A percentile compares a stretch with the other conserved stretches of the same genome.
These are phyloP conservation scores for Plectus sambesii DNA, from an alignment of 1,140 invertebrate genomes.

Conservation along the genomic window DNA sequence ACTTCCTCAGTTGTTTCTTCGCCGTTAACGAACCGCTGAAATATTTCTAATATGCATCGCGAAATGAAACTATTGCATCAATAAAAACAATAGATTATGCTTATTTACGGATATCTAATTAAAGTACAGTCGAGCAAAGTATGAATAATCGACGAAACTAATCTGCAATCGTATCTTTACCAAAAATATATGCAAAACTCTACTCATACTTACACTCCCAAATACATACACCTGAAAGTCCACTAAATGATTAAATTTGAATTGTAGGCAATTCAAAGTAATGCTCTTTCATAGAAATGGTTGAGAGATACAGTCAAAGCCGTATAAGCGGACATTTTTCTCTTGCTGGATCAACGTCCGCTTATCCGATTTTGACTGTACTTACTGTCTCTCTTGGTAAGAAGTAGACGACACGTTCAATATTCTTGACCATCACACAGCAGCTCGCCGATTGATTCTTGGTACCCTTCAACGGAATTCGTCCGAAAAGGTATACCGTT, in stretches of 20 bases:
- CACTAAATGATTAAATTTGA: background rate
- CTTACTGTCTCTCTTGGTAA: constrained; percentile 69
- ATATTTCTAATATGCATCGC: too few relatives aligned
- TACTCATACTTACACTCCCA: background rate
- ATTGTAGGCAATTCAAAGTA: too few relatives aligned
- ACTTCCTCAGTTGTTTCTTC: too few relatives aligned
- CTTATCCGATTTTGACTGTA: constrained; percentile 12
- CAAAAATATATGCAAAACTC: too few relatives aligned
- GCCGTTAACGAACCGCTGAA: too few relatives aligned
- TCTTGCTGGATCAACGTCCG: constrained; percentile 7
- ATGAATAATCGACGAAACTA: too few relatives aligned
- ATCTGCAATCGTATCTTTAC: too few relatives aligned
- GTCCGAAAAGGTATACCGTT: constrained; percentile 81
- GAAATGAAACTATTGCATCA: too few relatives aligned
- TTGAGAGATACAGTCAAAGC: background rate
- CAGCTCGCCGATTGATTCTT: constrained; percentile 68
- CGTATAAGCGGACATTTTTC: constrained; percentile 11
- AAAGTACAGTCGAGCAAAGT: too few relatives aligned
- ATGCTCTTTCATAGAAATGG: too few relatives aligned
- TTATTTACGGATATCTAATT: too few relatives aligned
- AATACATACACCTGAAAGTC: constrained; percentile 7
- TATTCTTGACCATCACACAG: constrained; percentile 74
- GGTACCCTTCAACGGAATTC: constrained; percentile 63
- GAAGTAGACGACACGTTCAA: constrained; percentile 68
- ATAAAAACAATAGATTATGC: too few relatives aligned